phyloP scores from a whole-genome alignment of 2,113 vertebrate genomes.

The Misgurnus anguillicaudatus region DNA sequence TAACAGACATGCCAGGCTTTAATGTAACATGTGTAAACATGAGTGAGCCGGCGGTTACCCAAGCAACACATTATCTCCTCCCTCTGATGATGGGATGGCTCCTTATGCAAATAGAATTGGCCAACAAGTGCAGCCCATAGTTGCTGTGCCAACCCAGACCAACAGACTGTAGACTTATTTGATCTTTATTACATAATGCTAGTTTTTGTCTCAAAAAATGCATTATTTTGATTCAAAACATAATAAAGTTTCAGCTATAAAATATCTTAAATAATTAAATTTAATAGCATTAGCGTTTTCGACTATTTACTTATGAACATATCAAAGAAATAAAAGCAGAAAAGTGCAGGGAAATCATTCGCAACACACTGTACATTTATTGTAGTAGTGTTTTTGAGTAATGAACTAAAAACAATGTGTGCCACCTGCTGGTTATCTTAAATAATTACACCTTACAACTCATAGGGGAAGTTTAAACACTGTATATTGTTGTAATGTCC shows the following conservation, averaged over 20 bases:
- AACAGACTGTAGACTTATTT: conserved; percentile 44
- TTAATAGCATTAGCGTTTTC: no score
- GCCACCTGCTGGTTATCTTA: conserved; percentile 34
- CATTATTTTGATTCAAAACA: no score
- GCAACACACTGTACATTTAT: no score
- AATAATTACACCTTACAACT: not conserved
- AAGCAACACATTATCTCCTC: conserved; percentile 59
- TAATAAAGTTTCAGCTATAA: no score
- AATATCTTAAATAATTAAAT: not conserved
- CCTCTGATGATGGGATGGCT: conserved; percentile 44
- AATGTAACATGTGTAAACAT: conserved; percentile 68
- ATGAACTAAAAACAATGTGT: not conserved
- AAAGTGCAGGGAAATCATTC: not conserved
- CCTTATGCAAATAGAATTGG: conserved; percentile 59
- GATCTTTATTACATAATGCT: not conserved
- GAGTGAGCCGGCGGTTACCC: conserved; percentile 66
- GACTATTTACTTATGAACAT: no score
- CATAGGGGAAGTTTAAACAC: not conserved
- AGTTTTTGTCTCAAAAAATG: no score
- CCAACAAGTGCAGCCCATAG: conserved; percentile 41
- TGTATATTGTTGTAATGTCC: not conserved
- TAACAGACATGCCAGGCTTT: conserved; percentile 43
- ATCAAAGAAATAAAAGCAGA: no score
- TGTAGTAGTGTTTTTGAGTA: not conserved
- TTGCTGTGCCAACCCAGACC: conserved; percentile 46